Percentiles rank a stretch among this genome's conserved stretches.
Conservation (phyloP, 2,113 vertebrate species). For the Microtus pennsylvanicus region DNA sequence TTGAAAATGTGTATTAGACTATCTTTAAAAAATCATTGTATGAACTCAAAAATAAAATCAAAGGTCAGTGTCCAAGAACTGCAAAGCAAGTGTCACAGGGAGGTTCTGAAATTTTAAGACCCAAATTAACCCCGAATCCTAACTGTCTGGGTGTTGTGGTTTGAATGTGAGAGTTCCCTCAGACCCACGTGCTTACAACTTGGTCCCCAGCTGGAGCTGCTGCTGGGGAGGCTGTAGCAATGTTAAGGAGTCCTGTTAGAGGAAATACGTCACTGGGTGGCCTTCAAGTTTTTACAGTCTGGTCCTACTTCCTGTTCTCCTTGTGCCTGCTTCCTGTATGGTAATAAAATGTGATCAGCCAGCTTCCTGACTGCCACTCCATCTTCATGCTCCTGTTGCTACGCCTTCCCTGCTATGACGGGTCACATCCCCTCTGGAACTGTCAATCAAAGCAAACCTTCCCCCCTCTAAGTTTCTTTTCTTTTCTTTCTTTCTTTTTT, state of each 20-base stretch:
- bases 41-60: slow-evolving; percentile 70
- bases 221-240: too few relatives aligned
- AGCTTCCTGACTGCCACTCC: not conserved
- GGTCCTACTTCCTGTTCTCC: not conserved
- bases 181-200: too few relatives aligned
- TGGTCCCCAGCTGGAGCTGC: too few relatives aligned
- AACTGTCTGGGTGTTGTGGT: not conserved
- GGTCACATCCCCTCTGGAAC: not conserved
- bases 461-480: too few relatives aligned
- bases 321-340: not conserved
- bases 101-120: slow-evolving; percentile 19
- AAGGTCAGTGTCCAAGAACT: slow-evolving; percentile 68
- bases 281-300: not conserved
- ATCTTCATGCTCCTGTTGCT: not conserved
- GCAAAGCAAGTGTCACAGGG: not conserved
- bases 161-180: not conserved
- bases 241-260: not conserved
- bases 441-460: not conserved
- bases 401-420: not conserved
- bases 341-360: not conserved
- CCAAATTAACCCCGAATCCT: not conserved
- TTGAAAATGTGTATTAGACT: slow-evolving; percentile 81
- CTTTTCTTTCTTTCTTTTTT: too few relatives aligned
- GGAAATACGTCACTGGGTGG: not conserved
- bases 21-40: slow-evolving; percentile 80